These are phyloP conservation scores for Dermolepida albohirtum DNA, from an alignment of 2,888 invertebrate species.

Conservation along the genomic window DNA sequence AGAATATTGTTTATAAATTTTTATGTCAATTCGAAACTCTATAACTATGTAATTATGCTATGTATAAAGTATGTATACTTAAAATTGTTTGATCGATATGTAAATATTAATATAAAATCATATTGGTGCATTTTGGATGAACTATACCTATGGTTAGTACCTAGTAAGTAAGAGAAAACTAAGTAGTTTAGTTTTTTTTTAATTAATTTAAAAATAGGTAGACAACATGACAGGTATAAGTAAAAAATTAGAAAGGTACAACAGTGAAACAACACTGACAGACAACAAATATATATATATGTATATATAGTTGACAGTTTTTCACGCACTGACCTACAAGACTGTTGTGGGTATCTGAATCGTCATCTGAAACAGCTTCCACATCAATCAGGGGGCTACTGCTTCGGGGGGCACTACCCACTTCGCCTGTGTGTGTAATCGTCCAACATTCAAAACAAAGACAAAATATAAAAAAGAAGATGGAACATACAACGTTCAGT, in stretches of 20 bases:
- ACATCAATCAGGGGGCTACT: slow-evolving; percentile 76
- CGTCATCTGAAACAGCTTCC: slow-evolving; percentile 74
- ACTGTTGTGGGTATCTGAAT: slow-evolving; percentile 65
- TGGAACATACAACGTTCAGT: slow-evolving; percentile 34
- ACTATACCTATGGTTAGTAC: slow-evolving; percentile 40
- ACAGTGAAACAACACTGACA: slow-evolving; percentile 64
- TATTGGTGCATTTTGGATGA: slow-evolving; percentile 32
- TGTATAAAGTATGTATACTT: slow-evolving; percentile 23
- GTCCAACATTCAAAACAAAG: slow-evolving; percentile 46
- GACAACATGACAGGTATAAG: slow-evolving; percentile 50
- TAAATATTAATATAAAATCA: slow-evolving; percentile 32
- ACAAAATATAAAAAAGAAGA: slow-evolving; percentile 46
- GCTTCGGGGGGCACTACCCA: slow-evolving; percentile 70
- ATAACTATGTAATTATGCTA: slow-evolving; percentile 26
- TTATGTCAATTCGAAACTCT: slow-evolving; percentile 10
- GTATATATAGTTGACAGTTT: slow-evolving; percentile 41
- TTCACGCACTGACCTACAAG: slow-evolving; percentile 72
- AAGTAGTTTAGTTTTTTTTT: slow-evolving; percentile 32
- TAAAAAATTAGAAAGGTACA: slow-evolving; percentile 43
- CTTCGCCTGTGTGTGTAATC: slow-evolving; percentile 69
- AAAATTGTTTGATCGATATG: slow-evolving; percentile 1
- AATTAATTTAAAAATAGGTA: slow-evolving; percentile 46
- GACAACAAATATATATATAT: slow-evolving; percentile 55
- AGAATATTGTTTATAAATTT: slow-evolving; percentile 20
- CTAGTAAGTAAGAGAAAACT: slow-evolving; percentile 38